These are phyloP conservation scores for Speoplatyrhinus poulsoni DNA, from an alignment of 2,113 vertebrate species.

Conservation along the genomic window DNA sequence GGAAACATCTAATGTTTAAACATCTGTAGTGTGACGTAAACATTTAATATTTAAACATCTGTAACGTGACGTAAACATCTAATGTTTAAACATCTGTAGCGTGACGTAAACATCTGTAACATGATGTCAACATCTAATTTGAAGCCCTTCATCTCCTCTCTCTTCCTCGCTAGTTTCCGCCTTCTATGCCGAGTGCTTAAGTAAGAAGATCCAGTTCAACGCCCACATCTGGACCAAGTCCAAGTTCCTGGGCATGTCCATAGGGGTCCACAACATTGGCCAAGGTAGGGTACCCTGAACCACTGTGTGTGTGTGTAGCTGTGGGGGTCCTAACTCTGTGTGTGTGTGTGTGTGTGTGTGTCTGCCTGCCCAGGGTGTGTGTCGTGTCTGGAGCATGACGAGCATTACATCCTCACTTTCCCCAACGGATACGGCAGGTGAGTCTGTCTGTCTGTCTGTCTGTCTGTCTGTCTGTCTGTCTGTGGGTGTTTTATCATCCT, in stretches of 20 bases:
- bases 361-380: conserved; percentile 83
- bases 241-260: conserved; percentile 98
- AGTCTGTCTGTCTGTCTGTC: not conserved
- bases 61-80: too few relatives aligned
- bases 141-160: not conserved
- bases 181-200: conserved; percentile 96
- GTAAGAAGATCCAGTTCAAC: conserved; percentile 97
- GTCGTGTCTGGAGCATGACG: conserved; percentile 94
- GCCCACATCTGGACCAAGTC: conserved; percentile 99
- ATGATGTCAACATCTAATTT: not conserved
- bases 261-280: conserved; percentile 98
- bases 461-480: not conserved
- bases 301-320: too few relatives aligned
- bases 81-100: too few relatives aligned
- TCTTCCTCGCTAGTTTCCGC: conserved; percentile 88
- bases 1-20: too few relatives aligned
- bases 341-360: too few relatives aligned
- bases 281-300: conserved; percentile 81
- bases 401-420: conserved; percentile 98
- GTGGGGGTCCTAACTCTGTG: too few relatives aligned
- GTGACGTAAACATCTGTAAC: too few relatives aligned
- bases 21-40: too few relatives aligned
- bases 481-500: not conserved
- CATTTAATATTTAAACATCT: too few relatives aligned
- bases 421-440: conserved; percentile 98